Conservation (phyloP, 2,888 invertebrate genomes). For the Plutella xylostella region DNA sequence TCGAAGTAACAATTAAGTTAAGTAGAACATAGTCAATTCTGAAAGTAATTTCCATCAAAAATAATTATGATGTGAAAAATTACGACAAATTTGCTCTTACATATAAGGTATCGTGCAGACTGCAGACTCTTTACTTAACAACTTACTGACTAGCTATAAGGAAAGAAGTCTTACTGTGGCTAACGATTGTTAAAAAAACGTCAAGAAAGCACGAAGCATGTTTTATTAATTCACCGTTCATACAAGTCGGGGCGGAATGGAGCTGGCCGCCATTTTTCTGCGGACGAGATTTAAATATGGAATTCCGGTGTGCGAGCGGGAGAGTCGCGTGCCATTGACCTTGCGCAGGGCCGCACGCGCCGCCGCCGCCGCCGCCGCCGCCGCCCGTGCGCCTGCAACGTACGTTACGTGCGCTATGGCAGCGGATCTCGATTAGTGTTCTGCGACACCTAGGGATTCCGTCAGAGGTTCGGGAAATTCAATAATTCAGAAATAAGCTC, state of each 20-base stretch:
- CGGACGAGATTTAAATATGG: conserved; percentile 71
- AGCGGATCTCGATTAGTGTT: too few relatives aligned
- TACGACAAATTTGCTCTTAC: conserved; percentile 33
- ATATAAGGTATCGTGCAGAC: conserved; percentile 26
- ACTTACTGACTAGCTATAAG: too few relatives aligned
- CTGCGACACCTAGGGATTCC: too few relatives aligned
- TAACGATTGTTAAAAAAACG: conserved; percentile 53
- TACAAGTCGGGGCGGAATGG: conserved; percentile 54
- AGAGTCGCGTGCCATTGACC: conserved; percentile 68
- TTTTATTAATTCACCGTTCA: conserved; percentile 67
- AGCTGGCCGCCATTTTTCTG: conserved; percentile 67
- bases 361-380: conserved; percentile 19
- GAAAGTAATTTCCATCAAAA: background rate
- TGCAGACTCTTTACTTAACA: conserved; percentile 40
- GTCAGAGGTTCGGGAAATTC: too few relatives aligned
- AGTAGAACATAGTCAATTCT: conserved; percentile 3
- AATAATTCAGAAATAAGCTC: too few relatives aligned
- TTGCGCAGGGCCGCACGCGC: conserved; percentile 48
- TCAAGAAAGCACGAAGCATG: conserved; percentile 53
- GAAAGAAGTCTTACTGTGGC: conserved; percentile 46
- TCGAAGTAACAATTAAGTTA: conserved; percentile 4
- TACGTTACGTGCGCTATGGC: too few relatives aligned
- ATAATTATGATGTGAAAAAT: conserved; percentile 27
- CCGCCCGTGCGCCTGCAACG: conserved; percentile 13
- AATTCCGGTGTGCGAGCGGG: conserved; percentile 70